Evolutionary conservation across 1,140 invertebrate species (phyloP), one percentile per base, ranked within the genome.

Genomic region (Venturia canescens): DNA sequence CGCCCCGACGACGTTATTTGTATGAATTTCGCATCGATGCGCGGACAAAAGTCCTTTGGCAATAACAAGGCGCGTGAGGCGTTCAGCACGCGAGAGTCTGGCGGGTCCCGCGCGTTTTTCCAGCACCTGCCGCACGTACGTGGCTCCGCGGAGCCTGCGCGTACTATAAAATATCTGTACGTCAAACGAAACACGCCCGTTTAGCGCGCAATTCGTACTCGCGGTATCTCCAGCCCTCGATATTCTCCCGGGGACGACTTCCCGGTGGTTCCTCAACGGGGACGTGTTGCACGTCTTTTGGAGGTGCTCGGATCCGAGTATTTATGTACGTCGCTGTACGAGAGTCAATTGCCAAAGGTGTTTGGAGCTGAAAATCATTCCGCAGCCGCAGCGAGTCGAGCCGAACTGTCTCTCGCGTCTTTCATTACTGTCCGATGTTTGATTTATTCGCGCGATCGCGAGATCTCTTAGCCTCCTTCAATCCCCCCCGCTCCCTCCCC

Each of bases 371-470:
- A 77, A 77, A 77, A 77, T 77, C 57, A 77, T 76, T 27, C 48
- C 71, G 1, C 0, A 15, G 31, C 16, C 44, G 48, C 70, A 34
- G 11, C 23, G 29, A 38, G n/a, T n/a, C n/a, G n/a, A n/a, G n/a
- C n/a, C n/a, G n/a, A 74, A 29, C 50, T 63, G 50, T 76, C 74
- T 76, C 21, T 18, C 66, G 66, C 11, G 74, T 34, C 74, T 60
- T 63, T 77, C 75, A 66, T 77, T 77, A 77, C 34, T 26, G 75
- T 77, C 57, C 18, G 23, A 75, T 77, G 74, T 77, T 81, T 81
- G 72, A 81, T 81, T 81, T 81, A 81, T 81, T 77, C 80, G 57
- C 72, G 66, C 79, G 72, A 80, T 80, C 71, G 38, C 50, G 18
- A 79, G 44, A 16, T 70, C 31, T 31, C 31, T 69, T 69, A n/a